Percentiles rank a stretch among this genome's conserved stretches.
Evolutionary conservation across 2,113 vertebrate species (phyloP).

Genomic region (Oxygymnocypris stewartii): DNA sequence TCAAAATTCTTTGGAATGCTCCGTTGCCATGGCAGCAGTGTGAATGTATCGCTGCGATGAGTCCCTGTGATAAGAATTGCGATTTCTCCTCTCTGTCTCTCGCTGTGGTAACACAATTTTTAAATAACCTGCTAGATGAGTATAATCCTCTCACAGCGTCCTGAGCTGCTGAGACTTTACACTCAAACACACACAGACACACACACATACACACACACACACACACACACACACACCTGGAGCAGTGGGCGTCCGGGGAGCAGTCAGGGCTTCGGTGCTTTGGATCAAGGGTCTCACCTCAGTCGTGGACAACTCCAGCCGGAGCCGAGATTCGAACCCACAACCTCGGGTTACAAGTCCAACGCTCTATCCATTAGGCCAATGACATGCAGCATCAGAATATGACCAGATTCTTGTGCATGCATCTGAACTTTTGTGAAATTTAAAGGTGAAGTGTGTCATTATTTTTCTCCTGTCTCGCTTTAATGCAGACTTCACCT

Average conservation of each 20-base stretch:
- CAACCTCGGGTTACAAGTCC: too few species aligned
- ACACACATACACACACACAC: background rate
- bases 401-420: too few species aligned
- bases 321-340: too few species aligned
- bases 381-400: too few species aligned
- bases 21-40: slow-evolving; percentile 80
- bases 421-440: too few species aligned
- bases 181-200: background rate
- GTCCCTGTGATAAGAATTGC: slow-evolving; percentile 65
- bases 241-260: too few species aligned
- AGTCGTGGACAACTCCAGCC: too few species aligned
- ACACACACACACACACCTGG: background rate
- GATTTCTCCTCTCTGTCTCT: slow-evolving; percentile 56
- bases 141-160: slow-evolving; percentile 5
- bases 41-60: slow-evolving; percentile 70
- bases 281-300: too few species aligned
- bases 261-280: too few species aligned
- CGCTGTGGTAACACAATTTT: slow-evolving; percentile 32
- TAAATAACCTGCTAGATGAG: slow-evolving; percentile 37
- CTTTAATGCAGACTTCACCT: background rate
- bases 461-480: too few species aligned
- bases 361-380: too few species aligned
- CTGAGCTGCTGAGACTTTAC: background rate
- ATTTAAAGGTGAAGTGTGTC: too few species aligned
- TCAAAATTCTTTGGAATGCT: slow-evolving; percentile 77